Conservation (phyloP, 2,888 invertebrate species). For the Amaurobius ferox region DNA sequence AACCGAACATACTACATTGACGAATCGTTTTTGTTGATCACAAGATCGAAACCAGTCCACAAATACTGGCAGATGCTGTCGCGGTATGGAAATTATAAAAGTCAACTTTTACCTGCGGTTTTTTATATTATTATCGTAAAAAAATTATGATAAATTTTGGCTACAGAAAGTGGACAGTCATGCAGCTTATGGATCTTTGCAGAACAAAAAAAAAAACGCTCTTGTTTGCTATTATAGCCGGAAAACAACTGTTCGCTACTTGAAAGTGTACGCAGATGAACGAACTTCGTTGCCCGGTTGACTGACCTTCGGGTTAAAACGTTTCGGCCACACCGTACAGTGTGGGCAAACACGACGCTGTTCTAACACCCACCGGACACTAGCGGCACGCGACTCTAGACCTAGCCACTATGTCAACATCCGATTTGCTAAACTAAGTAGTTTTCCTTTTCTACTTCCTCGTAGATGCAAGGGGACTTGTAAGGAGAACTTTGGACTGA, state of each 20-base stretch:
- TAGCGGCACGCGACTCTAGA: constrained; percentile 12
- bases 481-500: not conserved
- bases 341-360: not conserved
- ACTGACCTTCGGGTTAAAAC: constrained; percentile 3
- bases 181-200: no score
- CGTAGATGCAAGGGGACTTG: not conserved
- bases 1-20: no score
- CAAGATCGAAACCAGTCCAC: no score
- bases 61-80: no score
- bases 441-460: constrained; percentile 1
- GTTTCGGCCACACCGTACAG: not conserved
- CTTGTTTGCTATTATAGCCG: not conserved
- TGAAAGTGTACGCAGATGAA: not conserved
- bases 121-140: no score
- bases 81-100: no score
- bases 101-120: no score
- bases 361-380: constrained; percentile 12
- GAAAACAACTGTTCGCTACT: not conserved
- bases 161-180: no score
- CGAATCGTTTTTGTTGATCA: no score
- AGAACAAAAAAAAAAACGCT: no score
- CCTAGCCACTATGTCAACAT: constrained; percentile 8
- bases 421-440: not conserved
- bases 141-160: no score
- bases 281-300: not conserved